phyloP scores from a whole-genome alignment of 2,113 vertebrate genomes.

The Setophaga kirtlandii region DNA sequence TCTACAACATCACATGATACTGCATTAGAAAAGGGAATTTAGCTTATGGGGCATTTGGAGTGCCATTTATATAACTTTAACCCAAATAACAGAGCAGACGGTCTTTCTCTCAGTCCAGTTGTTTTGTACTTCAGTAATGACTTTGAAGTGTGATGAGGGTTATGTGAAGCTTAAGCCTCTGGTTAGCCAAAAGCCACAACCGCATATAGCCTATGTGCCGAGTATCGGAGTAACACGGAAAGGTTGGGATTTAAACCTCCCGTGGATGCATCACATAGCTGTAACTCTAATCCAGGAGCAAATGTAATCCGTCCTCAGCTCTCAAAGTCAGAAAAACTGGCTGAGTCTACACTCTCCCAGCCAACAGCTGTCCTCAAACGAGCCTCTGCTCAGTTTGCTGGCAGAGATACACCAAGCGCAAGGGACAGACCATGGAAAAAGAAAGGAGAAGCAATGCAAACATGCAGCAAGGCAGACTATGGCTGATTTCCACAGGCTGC shows the following conservation, averaged over 20 bases:
- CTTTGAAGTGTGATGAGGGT: not conserved
- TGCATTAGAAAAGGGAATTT: not conserved
- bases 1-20: not conserved
- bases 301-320: not conserved
- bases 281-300: not conserved
- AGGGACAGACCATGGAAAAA: not conserved
- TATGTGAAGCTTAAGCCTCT: not conserved
- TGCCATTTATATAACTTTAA: not conserved
- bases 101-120: not conserved
- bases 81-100: not conserved
- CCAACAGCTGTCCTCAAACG: not conserved
- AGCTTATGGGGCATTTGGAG: not conserved
- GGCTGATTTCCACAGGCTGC: not conserved
- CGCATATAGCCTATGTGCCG: not conserved
- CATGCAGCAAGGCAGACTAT: not conserved
- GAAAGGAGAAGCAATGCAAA: not conserved
- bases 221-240: not conserved
- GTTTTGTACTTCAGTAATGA: not conserved
- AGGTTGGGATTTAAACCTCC: slow-evolving; percentile 11
- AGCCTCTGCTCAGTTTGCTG: not conserved
- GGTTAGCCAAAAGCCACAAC: not conserved
- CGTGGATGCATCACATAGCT: slow-evolving; percentile 1
- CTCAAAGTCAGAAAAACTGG: not conserved
- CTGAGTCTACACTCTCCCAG: not conserved
- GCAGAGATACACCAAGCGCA: not conserved